Evolutionary conservation across 2,797 vertebrate genomes (phyloP), one percentile per base, ranked within the genome.

Genomic region (Syngnathus acus): DNA sequence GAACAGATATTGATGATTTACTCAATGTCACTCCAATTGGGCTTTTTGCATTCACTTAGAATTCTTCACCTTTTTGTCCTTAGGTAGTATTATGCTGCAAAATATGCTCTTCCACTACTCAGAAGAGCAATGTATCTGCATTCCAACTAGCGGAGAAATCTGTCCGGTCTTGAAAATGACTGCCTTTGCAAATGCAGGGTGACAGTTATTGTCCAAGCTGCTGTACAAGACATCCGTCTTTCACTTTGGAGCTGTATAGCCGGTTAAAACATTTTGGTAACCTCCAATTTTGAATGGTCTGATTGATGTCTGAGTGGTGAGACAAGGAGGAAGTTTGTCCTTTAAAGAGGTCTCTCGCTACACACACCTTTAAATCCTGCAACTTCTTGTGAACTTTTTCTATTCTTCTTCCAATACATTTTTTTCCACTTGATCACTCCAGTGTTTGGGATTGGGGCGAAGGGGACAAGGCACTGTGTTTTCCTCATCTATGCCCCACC

Each of bases 401-500:
- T 1, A n/a, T 40, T 13, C 13, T 61, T 23, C 14, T 43, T 45
- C 11, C 2, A 37, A 23, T 43, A 21, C 38, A 60, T 39, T 60
- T 42, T n/a, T 9, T 59, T 59, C 57, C 37, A 16, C 37, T 16
- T 16, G 57, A 38, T 59, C 57, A 39, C 21, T 23, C 10, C 4
- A 13, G 7, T 64, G 37, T 65, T 54, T 72, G 76, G 73, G 69
- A 69, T 48, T 39, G n/a, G 48, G 48, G 9, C 2, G 72, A 70
- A 63, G 66, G 81, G 68, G 78, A 71, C 80, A 76, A 86, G 81
- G 84, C 82, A 82, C 73, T 73, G 76, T 89, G 89, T 89, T 88
- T 84, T 88, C 86, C 84, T 81, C 71, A 78, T 79, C 79, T 75
- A 87, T 86, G 78, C 81, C 81, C 86, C 86, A 75, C 89, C 87